phyloP scores from a whole-genome alignment of 2,797 vertebrate species.

The Cryptoblepharus egeriae region DNA sequence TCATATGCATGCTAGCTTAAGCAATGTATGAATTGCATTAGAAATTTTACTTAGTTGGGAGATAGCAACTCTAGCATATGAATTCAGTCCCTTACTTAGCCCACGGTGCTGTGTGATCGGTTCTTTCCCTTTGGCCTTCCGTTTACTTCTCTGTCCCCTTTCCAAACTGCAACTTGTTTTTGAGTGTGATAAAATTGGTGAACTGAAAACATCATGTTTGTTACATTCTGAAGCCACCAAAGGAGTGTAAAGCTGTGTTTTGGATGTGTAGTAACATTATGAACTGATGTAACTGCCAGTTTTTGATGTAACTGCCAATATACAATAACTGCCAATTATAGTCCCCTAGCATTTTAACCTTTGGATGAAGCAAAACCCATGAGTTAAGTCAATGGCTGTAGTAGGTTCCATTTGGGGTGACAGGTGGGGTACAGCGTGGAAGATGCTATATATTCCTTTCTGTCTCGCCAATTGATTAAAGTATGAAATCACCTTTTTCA shows the following conservation, averaged over 20 bases:
- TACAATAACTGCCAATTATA: too few relatives aligned
- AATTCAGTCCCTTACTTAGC: neutral
- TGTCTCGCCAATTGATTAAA: neutral
- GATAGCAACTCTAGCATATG: neutral
- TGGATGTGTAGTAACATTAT: neutral
- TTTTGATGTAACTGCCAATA: too few relatives aligned
- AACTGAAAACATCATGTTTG: neutral
- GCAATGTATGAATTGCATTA: neutral
- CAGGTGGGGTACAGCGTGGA: neutral
- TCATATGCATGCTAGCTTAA: neutral
- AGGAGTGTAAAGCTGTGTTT: neutral
- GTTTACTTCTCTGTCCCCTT: neutral
- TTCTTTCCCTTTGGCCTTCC: neutral
- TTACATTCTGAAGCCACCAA: neutral
- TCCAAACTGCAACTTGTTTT: neutral
- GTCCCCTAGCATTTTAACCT: neutral
- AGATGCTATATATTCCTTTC: too few relatives aligned
- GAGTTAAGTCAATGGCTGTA: neutral
- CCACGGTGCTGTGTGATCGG: neutral
- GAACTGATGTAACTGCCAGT: too few relatives aligned
- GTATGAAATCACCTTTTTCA: neutral
- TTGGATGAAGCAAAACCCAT: neutral
- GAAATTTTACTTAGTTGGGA: too few relatives aligned
- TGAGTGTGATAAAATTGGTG: neutral
- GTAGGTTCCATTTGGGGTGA: neutral